phyloP scores from a whole-genome alignment of 2,888 invertebrate genomes.

The Pseudococcus jackbeardsleyi region DNA sequence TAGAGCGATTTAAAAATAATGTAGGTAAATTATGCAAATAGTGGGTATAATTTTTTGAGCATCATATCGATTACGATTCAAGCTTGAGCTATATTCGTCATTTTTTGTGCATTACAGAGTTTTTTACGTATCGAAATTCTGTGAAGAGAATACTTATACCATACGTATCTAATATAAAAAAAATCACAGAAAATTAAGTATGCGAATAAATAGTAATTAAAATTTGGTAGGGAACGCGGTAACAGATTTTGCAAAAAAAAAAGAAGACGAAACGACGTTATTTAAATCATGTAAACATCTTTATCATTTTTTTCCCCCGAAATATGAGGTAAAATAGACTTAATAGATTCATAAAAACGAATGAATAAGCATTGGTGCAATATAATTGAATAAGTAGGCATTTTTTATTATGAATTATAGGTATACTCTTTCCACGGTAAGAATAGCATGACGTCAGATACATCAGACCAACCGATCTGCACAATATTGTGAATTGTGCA shows the following conservation, averaged over 20 bases:
- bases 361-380: no score
- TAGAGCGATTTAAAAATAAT: not conserved
- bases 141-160: no score
- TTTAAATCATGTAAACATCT: not conserved
- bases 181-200: constrained; percentile 1
- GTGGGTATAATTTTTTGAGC: not conserved
- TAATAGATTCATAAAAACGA: no score
- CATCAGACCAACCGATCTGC: no score
- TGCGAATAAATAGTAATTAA: not conserved
- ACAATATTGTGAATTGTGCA: no score
- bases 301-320: not conserved
- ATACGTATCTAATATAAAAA: no score
- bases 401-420: no score
- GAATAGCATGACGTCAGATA: no score
- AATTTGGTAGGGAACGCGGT: not conserved
- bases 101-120: not conserved
- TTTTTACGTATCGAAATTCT: not conserved
- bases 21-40: not conserved
- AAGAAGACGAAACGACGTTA: not conserved
- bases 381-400: no score
- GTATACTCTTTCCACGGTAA: no score
- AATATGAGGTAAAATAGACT: not conserved
- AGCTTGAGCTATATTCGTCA: not conserved
- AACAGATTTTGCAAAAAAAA: not conserved
- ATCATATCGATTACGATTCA: not conserved